Conservation (phyloP, 2,113 vertebrate genomes). For the Sinosuthora webbiana region DNA sequence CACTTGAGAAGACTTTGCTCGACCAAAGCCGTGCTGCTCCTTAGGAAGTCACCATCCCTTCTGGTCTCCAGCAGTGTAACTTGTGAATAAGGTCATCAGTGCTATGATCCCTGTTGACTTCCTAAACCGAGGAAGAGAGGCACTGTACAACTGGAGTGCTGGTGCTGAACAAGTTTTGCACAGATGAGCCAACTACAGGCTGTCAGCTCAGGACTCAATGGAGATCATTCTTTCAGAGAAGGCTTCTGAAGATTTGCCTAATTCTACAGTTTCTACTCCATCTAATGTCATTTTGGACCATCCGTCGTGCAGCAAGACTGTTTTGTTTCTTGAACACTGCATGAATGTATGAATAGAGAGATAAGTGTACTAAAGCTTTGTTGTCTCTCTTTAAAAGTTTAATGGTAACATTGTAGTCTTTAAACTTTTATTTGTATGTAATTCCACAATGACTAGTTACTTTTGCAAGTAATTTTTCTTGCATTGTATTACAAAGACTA, state of each 20-base stretch:
- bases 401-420: slow-evolving; percentile 22
- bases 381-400: slow-evolving; percentile 18
- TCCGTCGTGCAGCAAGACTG: not conserved
- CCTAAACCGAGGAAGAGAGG: not conserved
- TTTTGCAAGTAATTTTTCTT: slow-evolving; percentile 5
- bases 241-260: not conserved
- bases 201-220: not conserved
- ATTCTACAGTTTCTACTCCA: not conserved
- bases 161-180: not conserved
- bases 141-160: not conserved
- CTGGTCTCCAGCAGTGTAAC: not conserved
- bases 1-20: not conserved
- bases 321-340: not conserved
- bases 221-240: not conserved
- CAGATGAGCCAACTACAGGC: not conserved
- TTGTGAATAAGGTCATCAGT: not conserved
- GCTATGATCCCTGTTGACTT: not conserved
- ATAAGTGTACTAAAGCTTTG: not conserved
- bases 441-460: not conserved
- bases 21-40: not conserved
- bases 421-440: slow-evolving; percentile 32
- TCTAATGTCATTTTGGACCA: not conserved
- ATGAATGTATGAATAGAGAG: not conserved
- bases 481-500: not conserved
- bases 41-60: not conserved